Conservation (phyloP, 2,797 vertebrate species). For the Peromyscus aztecus region DNA sequence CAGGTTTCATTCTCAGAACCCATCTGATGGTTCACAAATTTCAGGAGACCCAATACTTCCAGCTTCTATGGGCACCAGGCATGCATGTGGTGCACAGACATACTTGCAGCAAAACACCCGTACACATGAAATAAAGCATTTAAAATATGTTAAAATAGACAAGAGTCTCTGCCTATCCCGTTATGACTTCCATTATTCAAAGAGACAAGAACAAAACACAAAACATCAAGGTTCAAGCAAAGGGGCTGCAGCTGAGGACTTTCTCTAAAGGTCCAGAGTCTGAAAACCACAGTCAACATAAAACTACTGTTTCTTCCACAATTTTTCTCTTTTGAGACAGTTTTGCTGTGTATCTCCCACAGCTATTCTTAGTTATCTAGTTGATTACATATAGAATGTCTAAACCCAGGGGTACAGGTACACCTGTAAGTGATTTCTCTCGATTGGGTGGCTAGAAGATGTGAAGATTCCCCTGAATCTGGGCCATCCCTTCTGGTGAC, state of each 20-base stretch:
- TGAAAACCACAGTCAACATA: too few species aligned
- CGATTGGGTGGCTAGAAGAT: not conserved
- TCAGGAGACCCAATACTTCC: too few species aligned
- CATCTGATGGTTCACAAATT: not conserved
- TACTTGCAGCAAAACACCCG: not conserved
- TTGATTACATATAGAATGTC: not conserved
- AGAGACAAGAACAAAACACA: not conserved
- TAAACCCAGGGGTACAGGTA: not conserved
- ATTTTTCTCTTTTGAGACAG: too few species aligned
- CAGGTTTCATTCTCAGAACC: not conserved
- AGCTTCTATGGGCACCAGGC: not conserved
- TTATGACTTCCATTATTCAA: not conserved
- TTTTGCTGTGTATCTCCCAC: not conserved
- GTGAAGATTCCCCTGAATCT: not conserved
- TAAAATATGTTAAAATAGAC: not conserved
- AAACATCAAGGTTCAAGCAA: not conserved
- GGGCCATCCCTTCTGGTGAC: not conserved
- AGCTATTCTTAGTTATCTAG: not conserved
- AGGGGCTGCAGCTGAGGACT: not conserved
- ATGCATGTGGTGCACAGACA: not conserved
- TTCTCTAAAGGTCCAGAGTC: not conserved
- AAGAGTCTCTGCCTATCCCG: not conserved
- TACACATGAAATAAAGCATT: not conserved
- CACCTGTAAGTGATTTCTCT: not conserved
- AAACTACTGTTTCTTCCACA: too few species aligned